Evolutionary conservation across 1,140 invertebrate species (phyloP).

Genomic region (Lepidurus packardi): DNA sequence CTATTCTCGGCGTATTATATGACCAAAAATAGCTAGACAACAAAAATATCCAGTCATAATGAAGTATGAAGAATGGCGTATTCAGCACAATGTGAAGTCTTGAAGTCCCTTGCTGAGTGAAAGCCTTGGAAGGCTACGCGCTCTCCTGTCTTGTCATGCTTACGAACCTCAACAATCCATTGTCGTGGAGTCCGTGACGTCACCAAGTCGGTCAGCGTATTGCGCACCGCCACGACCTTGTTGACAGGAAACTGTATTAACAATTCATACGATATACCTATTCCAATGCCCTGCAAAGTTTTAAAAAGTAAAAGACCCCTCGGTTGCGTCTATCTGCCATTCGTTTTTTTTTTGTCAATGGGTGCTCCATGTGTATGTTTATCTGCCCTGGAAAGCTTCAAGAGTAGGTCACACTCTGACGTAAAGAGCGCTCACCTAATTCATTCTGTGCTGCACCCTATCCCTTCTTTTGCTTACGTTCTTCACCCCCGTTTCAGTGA

Average conservation of each 20-base stretch:
- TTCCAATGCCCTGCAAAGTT: too few relatives aligned
- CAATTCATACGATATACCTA: not conserved
- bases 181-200: not conserved
- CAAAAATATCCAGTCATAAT: not conserved
- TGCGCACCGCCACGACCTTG: not conserved
- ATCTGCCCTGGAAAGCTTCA: not conserved
- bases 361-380: too few relatives aligned
- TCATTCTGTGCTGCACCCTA: not conserved
- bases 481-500: not conserved
- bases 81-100: not conserved
- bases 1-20: not conserved
- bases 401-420: conserved; percentile 13
- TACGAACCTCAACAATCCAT: not conserved
- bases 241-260: not conserved
- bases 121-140: not conserved
- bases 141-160: not conserved
- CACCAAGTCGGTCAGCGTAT: conserved; percentile 20
- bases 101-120: not conserved
- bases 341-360: too few relatives aligned
- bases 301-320: too few relatives aligned
- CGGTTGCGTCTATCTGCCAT: too few relatives aligned
- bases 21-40: not conserved
- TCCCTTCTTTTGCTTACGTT: not conserved
- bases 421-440: not conserved
- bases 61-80: not conserved